These are phyloP conservation scores for Halictus quadricinctus DNA, from an alignment of 2,888 invertebrate genomes.

Conservation along the genomic window DNA sequence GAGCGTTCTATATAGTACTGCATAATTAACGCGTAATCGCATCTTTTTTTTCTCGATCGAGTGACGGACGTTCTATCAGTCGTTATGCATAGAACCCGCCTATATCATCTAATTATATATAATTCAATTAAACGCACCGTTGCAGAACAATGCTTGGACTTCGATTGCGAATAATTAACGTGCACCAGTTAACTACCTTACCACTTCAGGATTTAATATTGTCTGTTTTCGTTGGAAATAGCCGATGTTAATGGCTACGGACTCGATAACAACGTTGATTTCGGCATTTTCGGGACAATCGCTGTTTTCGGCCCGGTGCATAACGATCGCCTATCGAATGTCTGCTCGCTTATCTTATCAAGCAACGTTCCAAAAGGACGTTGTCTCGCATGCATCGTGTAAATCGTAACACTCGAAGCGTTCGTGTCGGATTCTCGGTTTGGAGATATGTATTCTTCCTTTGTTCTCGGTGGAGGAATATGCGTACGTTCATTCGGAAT, in stretches of 20 bases:
- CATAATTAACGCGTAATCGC: background rate
- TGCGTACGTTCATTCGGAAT: background rate
- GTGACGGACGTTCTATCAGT: background rate
- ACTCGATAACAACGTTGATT: background rate
- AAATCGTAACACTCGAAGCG: background rate
- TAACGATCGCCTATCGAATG: constrained; percentile 1
- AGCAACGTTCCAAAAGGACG: background rate
- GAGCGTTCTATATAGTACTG: background rate
- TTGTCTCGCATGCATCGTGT: background rate
- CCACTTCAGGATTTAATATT: background rate
- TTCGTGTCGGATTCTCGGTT: background rate
- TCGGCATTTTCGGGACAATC: background rate
- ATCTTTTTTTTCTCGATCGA: background rate
- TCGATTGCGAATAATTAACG: background rate
- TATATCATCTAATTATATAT: background rate
- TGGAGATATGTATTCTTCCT: background rate
- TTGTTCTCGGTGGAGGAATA: background rate
- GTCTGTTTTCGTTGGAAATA: background rate
- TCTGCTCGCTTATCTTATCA: constrained; percentile 8
- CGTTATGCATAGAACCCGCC: background rate
- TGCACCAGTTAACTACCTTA: background rate
- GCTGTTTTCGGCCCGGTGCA: background rate
- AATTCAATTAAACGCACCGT: background rate
- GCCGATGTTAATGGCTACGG: background rate
- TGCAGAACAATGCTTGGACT: background rate